Conservation (phyloP, 2,113 vertebrate genomes). For the Pluvianellus socialis region DNA sequence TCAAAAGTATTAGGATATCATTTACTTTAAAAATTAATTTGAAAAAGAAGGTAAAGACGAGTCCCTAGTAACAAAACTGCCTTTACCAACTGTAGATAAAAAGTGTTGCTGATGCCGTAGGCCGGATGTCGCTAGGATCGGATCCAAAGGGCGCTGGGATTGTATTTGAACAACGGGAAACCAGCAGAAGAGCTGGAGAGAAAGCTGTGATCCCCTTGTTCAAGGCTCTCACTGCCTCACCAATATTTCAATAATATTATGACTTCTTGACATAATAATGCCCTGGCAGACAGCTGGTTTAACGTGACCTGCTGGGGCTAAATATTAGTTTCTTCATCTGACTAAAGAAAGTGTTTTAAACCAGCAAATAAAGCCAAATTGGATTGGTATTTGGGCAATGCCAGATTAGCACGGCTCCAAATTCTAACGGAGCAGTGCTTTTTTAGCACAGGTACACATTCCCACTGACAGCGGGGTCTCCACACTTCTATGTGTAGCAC, state of each 20-base stretch:
- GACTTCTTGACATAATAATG: background rate
- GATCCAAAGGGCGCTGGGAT: background rate
- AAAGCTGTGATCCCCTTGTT: too few species aligned
- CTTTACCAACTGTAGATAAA: background rate
- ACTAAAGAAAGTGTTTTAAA: background rate
- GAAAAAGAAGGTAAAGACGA: background rate
- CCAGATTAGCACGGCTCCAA: background rate
- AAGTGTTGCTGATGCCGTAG: too few species aligned
- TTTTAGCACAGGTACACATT: background rate
- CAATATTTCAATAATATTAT: background rate
- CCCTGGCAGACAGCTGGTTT: background rate
- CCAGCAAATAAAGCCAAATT: background rate
- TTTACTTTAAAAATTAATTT: background rate
- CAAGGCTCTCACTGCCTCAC: background rate
- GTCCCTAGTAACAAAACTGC: background rate
- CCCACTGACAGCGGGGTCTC: background rate
- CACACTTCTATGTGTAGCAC: background rate
- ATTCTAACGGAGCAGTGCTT: background rate
- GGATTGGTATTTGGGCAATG: background rate
- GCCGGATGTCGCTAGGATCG: too few species aligned
- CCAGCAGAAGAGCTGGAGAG: background rate
- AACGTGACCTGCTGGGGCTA: background rate
- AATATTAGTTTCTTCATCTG: background rate
- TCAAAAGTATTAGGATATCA: background rate
- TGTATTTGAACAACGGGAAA: background rate